A percentile compares a stretch with the other conserved stretches of the same genome.
phyloP scores from a whole-genome alignment of 2,113 vertebrate genomes.

The Oreochromis aureus region DNA sequence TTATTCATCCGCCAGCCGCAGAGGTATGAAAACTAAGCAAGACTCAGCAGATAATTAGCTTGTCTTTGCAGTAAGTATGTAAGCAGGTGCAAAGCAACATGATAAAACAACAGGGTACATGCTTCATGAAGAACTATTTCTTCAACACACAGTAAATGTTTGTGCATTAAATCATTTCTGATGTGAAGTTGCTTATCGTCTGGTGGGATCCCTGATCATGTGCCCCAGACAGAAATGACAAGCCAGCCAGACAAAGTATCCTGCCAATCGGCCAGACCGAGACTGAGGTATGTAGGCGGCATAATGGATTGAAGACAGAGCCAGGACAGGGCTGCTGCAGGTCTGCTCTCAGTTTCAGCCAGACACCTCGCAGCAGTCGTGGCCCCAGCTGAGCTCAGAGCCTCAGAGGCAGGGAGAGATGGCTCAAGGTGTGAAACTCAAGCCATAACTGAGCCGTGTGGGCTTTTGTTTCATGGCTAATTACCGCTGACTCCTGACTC shows the following conservation, averaged over 20 bases:
- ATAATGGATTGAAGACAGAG: slow-evolving; percentile 36
- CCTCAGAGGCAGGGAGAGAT: not conserved
- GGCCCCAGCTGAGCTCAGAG: slow-evolving; percentile 12
- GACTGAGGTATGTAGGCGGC: slow-evolving; percentile 3
- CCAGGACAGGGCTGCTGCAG: not conserved
- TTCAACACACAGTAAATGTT: not conserved
- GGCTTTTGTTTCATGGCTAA: slow-evolving; percentile 77
- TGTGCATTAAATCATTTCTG: not conserved
- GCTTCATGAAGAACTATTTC: not conserved
- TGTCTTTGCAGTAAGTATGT: not conserved
- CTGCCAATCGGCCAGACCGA: slow-evolving; percentile 15
- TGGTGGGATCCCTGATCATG: not conserved
- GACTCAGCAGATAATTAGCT: not conserved
- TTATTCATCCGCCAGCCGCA: not conserved
- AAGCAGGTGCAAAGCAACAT: not conserved
- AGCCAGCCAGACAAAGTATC: slow-evolving; percentile 34
- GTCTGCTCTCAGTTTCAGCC: slow-evolving; percentile 13
- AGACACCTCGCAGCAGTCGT: slow-evolving; percentile 14
- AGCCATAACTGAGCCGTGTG: slow-evolving; percentile 59
- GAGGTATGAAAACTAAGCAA: not conserved
- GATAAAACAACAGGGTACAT: not conserved
- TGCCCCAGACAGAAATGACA: slow-evolving; percentile 26
- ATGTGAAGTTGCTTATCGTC: not conserved
- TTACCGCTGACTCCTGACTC: slow-evolving; percentile 69
- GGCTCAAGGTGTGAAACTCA: slow-evolving; percentile 45